Evolutionary conservation across 2,113 vertebrate species (phyloP), one percentile per base, ranked within the genome.

Genomic region (Upupa epops): DNA sequence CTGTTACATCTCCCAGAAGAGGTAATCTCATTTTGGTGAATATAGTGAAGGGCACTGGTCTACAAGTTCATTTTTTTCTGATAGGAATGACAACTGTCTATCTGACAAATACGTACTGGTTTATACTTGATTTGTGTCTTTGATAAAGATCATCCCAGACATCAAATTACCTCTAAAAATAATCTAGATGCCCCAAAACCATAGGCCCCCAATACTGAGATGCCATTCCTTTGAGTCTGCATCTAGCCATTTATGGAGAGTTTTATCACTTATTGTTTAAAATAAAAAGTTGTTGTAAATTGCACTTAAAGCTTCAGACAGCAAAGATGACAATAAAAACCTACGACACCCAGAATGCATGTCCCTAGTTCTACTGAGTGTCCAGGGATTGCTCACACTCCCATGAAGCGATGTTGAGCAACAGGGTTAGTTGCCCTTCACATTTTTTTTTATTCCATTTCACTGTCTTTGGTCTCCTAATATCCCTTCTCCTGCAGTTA

Each of bases 281-380:
- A 79, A 76, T 7, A 64, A 25, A 7, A 69, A 59, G 18, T 34
- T 42, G 40, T 71, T 52, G 13, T 18, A 20, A 78, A 87, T 22
- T 3, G 5, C 19, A 8, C 34, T 64, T 34, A 87, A 85, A 76
- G 48, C 5, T 64, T 71, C 40, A 71, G 17, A 59, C 1, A 66
- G 13, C 13, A 17, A 80, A 36, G 17, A 85, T 4, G 9, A 11
- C 29, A 74, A 4, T 12, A 2, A 78, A 52, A 31, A 51, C 19
- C 28, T 49, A 4, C 0, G 4, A n/a, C 17, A 70, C 6, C 26
- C 8, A 51, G 17, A 86, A 78, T 1, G 3, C 0, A 0, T 29
- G n/a, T 59, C 71, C 51, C 63, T 11, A 78, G 26, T 51, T 17
- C 8, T 34, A 15, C 75, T 71, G 56, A 70, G 36, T 36, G 6